phyloP scores from a whole-genome alignment of 2,113 vertebrate species.

The Thamnophis sirtalis region DNA sequence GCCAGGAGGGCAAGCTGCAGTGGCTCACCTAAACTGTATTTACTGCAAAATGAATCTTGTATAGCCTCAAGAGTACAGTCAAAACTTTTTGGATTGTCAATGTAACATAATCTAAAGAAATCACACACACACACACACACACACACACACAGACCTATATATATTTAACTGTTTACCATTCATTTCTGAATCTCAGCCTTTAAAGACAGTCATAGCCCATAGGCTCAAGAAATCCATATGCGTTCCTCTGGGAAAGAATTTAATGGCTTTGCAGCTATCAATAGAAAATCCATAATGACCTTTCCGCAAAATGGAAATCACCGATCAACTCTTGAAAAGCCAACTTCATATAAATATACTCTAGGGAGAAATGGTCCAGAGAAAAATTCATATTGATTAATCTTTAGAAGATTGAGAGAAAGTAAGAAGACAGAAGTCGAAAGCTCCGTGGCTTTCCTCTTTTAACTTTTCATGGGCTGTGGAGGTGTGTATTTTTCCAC shows the following conservation, averaged over 20 bases:
- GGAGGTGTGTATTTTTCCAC: neutral
- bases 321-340: neutral
- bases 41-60: neutral
- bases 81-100: neutral
- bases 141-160: too few relatives aligned
- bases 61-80: neutral
- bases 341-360: neutral
- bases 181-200: neutral
- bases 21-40: neutral
- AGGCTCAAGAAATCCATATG: neutral
- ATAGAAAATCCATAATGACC: neutral
- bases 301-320: neutral
- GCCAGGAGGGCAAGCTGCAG: neutral
- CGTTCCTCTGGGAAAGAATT: neutral
- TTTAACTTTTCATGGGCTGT: neutral
- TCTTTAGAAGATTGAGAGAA: neutral
- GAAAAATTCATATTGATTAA: neutral
- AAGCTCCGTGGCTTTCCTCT: neutral
- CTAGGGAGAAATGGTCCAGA: neutral
- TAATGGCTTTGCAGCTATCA: neutral
- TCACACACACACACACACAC: too few relatives aligned
- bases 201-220: neutral
- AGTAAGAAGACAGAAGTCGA: neutral
- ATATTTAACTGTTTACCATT: neutral
- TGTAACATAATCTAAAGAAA: neutral